Conservation (phyloP, 2,113 vertebrate genomes). For the Daubentonia madagascariensis region DNA sequence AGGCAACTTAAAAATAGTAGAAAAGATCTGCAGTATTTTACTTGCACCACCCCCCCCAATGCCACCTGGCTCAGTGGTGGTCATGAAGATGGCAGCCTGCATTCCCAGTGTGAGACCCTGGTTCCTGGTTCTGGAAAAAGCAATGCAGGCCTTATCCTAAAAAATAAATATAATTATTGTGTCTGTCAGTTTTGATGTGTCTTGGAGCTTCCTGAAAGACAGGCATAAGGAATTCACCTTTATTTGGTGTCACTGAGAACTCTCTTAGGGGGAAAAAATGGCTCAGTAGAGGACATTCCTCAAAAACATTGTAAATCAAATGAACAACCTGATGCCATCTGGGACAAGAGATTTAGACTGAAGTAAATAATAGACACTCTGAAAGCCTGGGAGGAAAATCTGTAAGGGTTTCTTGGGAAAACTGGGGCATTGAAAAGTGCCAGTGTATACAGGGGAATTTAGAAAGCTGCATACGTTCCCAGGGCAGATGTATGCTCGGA, state of each 20-base stretch:
- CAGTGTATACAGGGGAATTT: neutral
- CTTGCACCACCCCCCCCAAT: constrained; percentile 31
- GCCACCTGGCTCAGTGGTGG: neutral
- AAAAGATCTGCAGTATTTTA: neutral
- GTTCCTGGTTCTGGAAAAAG: neutral
- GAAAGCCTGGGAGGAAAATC: neutral
- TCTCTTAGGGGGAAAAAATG: neutral
- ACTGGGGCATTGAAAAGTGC: too few relatives aligned
- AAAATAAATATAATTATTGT: neutral
- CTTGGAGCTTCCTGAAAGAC: neutral
- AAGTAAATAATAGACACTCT: neutral
- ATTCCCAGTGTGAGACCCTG: neutral
- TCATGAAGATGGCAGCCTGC: neutral
- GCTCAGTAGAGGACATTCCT: neutral
- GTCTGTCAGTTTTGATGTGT: neutral
- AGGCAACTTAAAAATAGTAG: neutral
- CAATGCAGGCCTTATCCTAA: neutral
- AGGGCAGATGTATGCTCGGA: neutral
- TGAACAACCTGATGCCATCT: neutral
- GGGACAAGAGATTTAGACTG: too few relatives aligned
- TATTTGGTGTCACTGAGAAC: neutral
- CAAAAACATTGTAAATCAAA: neutral
- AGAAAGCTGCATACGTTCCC: neutral
- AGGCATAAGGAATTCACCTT: neutral
- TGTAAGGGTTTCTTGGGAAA: neutral